These are phyloP conservation scores for Cavia aperea DNA, from an alignment of 2,113 vertebrate species.

Conservation along the genomic window DNA sequence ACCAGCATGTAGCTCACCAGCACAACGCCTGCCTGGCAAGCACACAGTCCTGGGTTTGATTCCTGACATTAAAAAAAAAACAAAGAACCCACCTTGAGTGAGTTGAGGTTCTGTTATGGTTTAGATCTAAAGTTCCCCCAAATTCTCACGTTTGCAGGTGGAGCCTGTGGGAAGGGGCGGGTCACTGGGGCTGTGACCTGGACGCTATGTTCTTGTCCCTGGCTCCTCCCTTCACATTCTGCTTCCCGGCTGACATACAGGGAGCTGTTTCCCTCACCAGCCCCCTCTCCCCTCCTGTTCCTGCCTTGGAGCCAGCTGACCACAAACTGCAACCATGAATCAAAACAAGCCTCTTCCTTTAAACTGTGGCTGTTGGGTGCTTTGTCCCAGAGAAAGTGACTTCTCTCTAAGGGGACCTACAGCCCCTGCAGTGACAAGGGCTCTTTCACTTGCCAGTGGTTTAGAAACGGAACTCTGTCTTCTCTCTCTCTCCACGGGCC, in stretches of 20 bases:
- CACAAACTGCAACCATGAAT: not conserved
- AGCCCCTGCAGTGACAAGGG: not conserved
- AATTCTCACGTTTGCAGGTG: not conserved
- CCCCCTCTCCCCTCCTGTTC: not conserved
- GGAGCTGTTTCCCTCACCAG: not conserved
- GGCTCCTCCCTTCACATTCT: not conserved
- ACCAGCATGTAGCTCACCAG: no score
- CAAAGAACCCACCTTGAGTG: not conserved
- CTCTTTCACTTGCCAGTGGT: not conserved
- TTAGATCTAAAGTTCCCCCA: not conserved
- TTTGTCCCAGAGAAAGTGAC: not conserved
- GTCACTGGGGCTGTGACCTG: not conserved
- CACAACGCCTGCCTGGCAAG: no score
- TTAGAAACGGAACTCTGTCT: not conserved
- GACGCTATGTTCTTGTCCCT: not conserved
- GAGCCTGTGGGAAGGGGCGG: not conserved
- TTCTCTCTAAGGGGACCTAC: not conserved
- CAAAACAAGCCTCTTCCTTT: not conserved
- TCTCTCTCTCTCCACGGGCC: not conserved
- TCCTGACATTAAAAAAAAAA: no score
- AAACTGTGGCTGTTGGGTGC: not conserved
- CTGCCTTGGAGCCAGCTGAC: not conserved
- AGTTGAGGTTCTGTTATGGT: not conserved
- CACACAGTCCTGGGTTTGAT: no score
- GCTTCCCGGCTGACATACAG: not conserved